These are phyloP conservation scores for Pipa parva DNA, from an alignment of 2,113 vertebrate species.

Conservation along the genomic window DNA sequence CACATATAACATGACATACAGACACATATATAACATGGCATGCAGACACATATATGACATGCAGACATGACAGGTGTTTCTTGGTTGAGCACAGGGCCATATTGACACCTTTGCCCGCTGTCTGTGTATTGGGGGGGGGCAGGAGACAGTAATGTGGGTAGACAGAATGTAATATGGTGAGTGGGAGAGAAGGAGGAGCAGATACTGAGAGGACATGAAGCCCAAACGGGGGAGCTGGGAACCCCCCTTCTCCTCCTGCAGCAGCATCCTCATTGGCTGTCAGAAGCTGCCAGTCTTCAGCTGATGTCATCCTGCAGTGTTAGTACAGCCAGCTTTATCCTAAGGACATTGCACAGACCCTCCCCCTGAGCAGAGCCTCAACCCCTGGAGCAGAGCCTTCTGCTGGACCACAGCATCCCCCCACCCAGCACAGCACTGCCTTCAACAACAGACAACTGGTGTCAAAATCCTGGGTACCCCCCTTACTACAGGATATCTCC, in stretches of 20 bases:
- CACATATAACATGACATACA: too few species aligned
- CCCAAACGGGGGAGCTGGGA: slow-evolving; percentile 10
- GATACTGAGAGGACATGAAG: slow-evolving; percentile 36
- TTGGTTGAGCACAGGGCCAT: not conserved
- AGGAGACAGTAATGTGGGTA: slow-evolving; percentile 25
- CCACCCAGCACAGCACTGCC: not conserved
- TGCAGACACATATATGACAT: too few species aligned
- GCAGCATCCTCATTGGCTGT: not conserved
- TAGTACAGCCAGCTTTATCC: slow-evolving; percentile 42
- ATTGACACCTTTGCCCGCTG: not conserved
- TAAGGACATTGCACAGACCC: slow-evolving; percentile 37
- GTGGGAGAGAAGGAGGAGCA: slow-evolving; percentile 38
- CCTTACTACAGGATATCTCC: too few species aligned
- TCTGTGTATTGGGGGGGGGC: not conserved
- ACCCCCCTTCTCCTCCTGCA: slow-evolving; percentile 19
- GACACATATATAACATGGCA: too few species aligned
- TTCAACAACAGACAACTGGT: too few species aligned
- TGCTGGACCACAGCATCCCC: slow-evolving; percentile 20
- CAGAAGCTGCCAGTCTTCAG: slow-evolving; percentile 29
- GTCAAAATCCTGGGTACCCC: too few species aligned
- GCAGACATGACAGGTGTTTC: too few species aligned
- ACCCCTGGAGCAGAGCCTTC: not conserved
- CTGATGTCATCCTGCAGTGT: slow-evolving; percentile 72
- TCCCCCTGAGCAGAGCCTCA: slow-evolving; percentile 24
- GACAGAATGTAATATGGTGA: slow-evolving; percentile 34